Base-by-base conservation (phyloP, 2,113 vertebrate species). In the Gopherus evgoodei region DNA sequence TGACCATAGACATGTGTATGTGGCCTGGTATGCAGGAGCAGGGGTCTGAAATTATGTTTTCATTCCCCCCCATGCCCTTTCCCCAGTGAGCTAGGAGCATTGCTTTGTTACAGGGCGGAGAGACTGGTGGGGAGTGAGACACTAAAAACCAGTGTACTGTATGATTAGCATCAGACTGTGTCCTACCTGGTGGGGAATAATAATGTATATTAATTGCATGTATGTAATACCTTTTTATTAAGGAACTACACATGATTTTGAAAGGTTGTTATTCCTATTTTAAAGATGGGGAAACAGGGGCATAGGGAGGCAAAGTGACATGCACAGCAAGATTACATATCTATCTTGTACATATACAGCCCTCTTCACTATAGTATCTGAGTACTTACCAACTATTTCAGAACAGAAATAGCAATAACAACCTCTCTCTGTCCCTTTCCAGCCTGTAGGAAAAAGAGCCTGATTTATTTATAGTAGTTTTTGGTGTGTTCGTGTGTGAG, bases 191-290 rank as follows among this genome's bases (percentile, higher is more conserved):
- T 42, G 52, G 3, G 47, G 47, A 31, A 52, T 31, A 44, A 13
- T n/a, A 25, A 82, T 8, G 8, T 10, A 25, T 10, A 27, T 13
- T 42, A 27, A 11, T 44, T 17, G 25, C 25, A 17, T 8, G 8
- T 17, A 10, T 27, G 12, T 25, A 27, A 56, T 0, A 0, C 24
- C 62, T 86, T 81, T 93, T 93, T 86, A 31, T 11, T 0, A 0
- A 52, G 50, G 16, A 2, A 31, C 79, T 0, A 0, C 65, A 57
- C 6, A 24, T 0, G 0, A 76, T 89, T 83, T 53, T 54, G 76
- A 89, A 95, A 83, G 0, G n/a, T 56, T 35, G 47, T 91, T 86
- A 7, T 3, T 19, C 75, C 65, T 88, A 81, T 94, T 95, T 50
- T 87, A 44, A 57, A 57, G 90, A 38, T 24, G 80, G 83, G 86